Evolutionary conservation across 1,140 invertebrate species (phyloP).

Genomic region (Thaumetopoea pityocampa): DNA sequence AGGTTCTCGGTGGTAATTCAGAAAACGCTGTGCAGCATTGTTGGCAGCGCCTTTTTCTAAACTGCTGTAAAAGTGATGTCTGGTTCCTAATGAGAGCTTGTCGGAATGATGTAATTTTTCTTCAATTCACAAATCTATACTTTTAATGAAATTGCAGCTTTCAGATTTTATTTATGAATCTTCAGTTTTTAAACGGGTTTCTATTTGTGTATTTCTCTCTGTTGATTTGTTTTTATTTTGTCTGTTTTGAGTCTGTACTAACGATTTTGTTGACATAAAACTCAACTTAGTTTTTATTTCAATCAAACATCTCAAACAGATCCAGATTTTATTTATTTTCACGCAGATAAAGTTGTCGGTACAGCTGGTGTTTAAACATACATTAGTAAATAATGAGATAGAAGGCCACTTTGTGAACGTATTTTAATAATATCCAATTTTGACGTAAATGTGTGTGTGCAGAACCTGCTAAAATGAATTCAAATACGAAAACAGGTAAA

Average conservation of each 20-base stretch:
- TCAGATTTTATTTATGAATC: not conserved
- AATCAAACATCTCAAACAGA: too few species aligned
- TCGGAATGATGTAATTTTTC: slow-evolving; percentile 42
- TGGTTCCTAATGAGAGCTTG: slow-evolving; percentile 30
- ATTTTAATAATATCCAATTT: slow-evolving; percentile 21
- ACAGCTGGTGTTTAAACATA: too few species aligned
- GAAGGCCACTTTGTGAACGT: slow-evolving; percentile 11
- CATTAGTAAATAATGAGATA: too few species aligned
- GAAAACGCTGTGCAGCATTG: slow-evolving; percentile 43
- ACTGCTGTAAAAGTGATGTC: slow-evolving; percentile 36
- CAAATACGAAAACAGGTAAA: slow-evolving; percentile 24
- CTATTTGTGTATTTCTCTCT: too few species aligned
- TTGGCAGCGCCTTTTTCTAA: slow-evolving; percentile 29
- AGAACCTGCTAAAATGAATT: slow-evolving; percentile 32
- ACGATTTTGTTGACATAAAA: too few species aligned
- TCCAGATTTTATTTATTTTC: too few species aligned
- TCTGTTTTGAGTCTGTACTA: too few species aligned
- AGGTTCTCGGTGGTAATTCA: slow-evolving; percentile 52
- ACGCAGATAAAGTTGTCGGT: too few species aligned
- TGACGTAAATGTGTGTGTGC: slow-evolving; percentile 12
- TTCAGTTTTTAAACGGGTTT: not conserved
- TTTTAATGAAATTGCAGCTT: too few species aligned
- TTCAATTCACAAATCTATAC: slow-evolving; percentile 35
- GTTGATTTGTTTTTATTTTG: too few species aligned
- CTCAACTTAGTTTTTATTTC: too few species aligned